A percentile compares a stretch with the other conserved stretches of the same genome.
Evolutionary conservation across 2,113 vertebrate species (phyloP).

Genomic region (Nycticebus coucang): DNA sequence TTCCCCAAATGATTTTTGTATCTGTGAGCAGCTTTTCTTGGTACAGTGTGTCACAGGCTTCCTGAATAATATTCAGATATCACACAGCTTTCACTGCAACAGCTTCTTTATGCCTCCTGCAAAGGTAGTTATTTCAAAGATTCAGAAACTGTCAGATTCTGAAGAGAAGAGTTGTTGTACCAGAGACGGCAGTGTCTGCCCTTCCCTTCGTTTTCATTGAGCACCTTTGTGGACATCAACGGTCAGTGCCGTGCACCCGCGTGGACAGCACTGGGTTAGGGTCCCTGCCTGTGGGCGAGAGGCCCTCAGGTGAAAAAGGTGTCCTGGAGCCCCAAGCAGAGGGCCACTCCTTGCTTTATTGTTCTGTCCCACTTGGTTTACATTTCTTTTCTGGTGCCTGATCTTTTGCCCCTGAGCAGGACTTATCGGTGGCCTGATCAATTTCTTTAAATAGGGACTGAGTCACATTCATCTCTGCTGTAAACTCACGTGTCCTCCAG

Average conservation of each 20-base stretch:
- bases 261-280: not conserved
- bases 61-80: not conserved
- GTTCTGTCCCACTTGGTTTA: not conserved
- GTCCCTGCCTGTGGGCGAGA: not conserved
- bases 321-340: not conserved
- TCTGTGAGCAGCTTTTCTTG: conserved; percentile 11
- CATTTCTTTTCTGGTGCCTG: not conserved
- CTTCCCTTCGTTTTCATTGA: not conserved
- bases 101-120: not conserved
- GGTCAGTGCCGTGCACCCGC: not conserved
- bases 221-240: not conserved
- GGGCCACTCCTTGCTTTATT: not conserved
- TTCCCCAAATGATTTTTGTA: not conserved
- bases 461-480: not conserved
- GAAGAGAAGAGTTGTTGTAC: not conserved
- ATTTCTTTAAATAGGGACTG: not conserved
- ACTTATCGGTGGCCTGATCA: not conserved
- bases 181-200: not conserved
- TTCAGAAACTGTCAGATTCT: not conserved
- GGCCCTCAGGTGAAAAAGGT: not conserved
- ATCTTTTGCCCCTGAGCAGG: not conserved
- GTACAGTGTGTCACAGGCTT: not conserved
- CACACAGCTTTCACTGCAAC: not conserved
- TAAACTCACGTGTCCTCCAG: not conserved
- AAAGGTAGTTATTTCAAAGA: not conserved